A percentile compares a stretch with the other conserved stretches of the same genome.
phyloP scores from a whole-genome alignment of 2,113 vertebrate species.

The Neotoma lepida region DNA sequence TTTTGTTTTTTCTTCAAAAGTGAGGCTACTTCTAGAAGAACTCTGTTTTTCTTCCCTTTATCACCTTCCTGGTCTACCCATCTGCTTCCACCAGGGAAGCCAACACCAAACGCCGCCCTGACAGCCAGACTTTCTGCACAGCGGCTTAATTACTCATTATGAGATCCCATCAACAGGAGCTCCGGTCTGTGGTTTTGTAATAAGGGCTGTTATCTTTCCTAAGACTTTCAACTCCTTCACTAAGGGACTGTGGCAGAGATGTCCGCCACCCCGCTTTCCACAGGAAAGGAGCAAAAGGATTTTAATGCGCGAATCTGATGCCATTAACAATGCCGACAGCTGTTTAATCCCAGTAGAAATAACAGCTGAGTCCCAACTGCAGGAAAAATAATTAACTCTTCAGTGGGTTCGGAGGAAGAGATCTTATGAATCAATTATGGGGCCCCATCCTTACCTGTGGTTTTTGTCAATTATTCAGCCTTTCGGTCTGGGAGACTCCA shows the following conservation, averaged over 20 bases:
- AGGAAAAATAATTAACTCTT: slow-evolving; percentile 81
- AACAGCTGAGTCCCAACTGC: slow-evolving; percentile 90
- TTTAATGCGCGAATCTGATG: slow-evolving; percentile 90
- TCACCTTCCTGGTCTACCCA: slow-evolving; percentile 83
- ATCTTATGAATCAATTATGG: slow-evolving; percentile 66
- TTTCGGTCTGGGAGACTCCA: not conserved
- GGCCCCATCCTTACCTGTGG: slow-evolving; percentile 27
- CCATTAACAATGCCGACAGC: slow-evolving; percentile 94
- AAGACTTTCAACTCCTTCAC: slow-evolving; percentile 89
- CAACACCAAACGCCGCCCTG: slow-evolving; percentile 81
- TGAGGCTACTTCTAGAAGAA: slow-evolving; percentile 78
- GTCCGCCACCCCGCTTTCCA: slow-evolving; percentile 86
- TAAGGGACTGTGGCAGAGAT: slow-evolving; percentile 82
- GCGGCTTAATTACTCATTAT: slow-evolving; percentile 89
- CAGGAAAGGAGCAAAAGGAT: slow-evolving; percentile 83
- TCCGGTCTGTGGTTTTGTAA: slow-evolving; percentile 87
- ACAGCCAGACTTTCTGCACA: slow-evolving; percentile 85
- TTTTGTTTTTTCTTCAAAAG: slow-evolving; percentile 64
- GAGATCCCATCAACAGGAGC: slow-evolving; percentile 87
- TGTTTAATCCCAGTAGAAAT: slow-evolving; percentile 93
- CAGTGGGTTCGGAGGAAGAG: slow-evolving; percentile 49
- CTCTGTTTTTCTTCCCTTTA: slow-evolving; percentile 80
- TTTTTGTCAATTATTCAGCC: slow-evolving; percentile 69
- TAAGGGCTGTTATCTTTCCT: slow-evolving; percentile 86
- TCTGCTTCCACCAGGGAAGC: slow-evolving; percentile 82